Base-by-base conservation (phyloP, 2,113 vertebrate species). In the Erythrolamprus reginae region DNA sequence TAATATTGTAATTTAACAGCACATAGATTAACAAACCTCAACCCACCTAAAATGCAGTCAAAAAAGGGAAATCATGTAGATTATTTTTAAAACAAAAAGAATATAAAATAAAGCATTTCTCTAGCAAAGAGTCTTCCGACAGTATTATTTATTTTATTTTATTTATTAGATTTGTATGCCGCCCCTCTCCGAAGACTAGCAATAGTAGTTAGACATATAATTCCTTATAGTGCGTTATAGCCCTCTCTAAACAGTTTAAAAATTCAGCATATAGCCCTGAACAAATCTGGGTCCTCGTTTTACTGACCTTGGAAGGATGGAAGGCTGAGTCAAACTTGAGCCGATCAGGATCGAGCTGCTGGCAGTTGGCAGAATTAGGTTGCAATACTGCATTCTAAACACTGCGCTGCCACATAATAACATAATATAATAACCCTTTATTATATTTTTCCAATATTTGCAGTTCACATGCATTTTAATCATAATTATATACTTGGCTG, bases 1-100 rank as follows among this genome's bases (percentile, higher is more conserved):
- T 92, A 23, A 23, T 94, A 52, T 45, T 85, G 89, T 90, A 93
- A 92, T 91, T 65, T 33, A 65, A 5, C 28, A 33, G 28, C 61
- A 33, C 61, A 65, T 33, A 65, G 61, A 65, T 65, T 17, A 65
- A 91, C 90, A 93, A 89, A 94, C 21, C 88, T 92, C 42, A 94
- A 93, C 56, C 26, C 70, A 90, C 26, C 51, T 93, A 45, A 92
- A 95, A 92, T 94, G 89, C 65, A n/a, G n/a, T n/a, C 89, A 86
- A 93, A 42, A 21, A 82, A 93, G 90, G 94, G 91, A 84, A 92
- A 94, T 90, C 88, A 89, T 86, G 33, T 7, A 53, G 90, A 91
- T 13, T 89, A 58, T 92, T 88, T 90, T 91, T 89, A 94, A 84
- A 90, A 52, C 86, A 61, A 86, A 26, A 53, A 61, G 23, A 51